Percentiles rank a stretch among this genome's conserved stretches.
Evolutionary conservation across 2,888 invertebrate genomes (phyloP).

Genomic region (Conchocele bisecta): DNA sequence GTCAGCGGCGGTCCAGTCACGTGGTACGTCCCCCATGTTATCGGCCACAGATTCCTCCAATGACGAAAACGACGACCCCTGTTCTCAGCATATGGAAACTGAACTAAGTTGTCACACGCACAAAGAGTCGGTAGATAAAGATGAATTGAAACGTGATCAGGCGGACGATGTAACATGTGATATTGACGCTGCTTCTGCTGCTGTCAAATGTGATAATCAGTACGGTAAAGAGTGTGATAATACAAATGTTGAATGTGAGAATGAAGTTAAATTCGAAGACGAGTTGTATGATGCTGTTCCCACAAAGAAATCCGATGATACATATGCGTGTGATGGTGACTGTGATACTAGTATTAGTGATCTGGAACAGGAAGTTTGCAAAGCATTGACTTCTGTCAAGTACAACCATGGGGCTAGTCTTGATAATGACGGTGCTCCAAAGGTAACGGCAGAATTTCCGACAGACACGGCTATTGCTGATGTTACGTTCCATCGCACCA

Average conservation of each 20-base stretch:
- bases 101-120: conserved; percentile 4
- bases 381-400: neutral
- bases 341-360: neutral
- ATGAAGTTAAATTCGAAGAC: neutral
- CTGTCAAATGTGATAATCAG: neutral
- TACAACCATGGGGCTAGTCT: neutral
- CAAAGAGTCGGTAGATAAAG: neutral
- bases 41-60: conserved; percentile 62
- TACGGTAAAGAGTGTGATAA: conserved; percentile 1
- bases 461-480: neutral
- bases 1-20: conserved; percentile 69
- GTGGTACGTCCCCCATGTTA: conserved; percentile 78
- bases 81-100: conserved; percentile 31
- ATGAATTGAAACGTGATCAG: neutral
- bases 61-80: conserved; percentile 50
- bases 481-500: neutral
- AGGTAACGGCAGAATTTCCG: no score
- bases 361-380: no score
- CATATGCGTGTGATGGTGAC: neutral
- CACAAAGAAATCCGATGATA: neutral
- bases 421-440: neutral
- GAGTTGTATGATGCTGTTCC: neutral
- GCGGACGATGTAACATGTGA: neutral
- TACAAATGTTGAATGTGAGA: neutral
- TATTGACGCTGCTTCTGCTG: neutral